Conservation (phyloP, 2,888 invertebrate species). For the Hecatera dysodea region DNA sequence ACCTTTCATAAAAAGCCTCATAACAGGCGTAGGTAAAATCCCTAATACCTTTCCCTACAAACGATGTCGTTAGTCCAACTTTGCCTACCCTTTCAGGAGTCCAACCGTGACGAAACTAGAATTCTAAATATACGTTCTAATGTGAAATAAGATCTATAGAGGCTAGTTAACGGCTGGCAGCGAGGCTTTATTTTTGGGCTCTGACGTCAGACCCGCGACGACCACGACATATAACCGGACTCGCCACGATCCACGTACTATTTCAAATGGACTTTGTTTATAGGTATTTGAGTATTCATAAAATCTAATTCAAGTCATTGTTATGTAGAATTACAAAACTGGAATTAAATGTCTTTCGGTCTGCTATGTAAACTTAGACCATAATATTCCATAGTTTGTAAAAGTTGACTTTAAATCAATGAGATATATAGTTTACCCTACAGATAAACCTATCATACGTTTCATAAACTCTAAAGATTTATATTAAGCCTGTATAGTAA, state of each 20-base stretch:
- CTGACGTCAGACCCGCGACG: conserved; percentile 45
- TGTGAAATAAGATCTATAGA: conserved; percentile 49
- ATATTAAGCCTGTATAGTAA: background rate
- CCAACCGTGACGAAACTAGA: conserved; percentile 34
- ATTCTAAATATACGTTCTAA: conserved; percentile 32
- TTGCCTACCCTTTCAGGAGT: conserved; percentile 11
- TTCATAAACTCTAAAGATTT: too few relatives aligned
- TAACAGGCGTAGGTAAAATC: background rate
- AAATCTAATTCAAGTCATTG: conserved; percentile 7
- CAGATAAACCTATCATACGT: too few relatives aligned
- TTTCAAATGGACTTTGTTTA: conserved; percentile 24
- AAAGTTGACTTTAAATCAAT: too few relatives aligned
- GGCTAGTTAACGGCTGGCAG: conserved; percentile 48
- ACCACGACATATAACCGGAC: conserved; percentile 32
- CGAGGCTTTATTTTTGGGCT: conserved; percentile 48
- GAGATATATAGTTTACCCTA: too few relatives aligned
- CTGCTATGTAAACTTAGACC: background rate
- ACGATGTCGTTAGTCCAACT: conserved; percentile 27
- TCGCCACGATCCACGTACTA: conserved; percentile 15
- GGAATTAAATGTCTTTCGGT: background rate
- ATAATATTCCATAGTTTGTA: background rate
- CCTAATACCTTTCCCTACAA: conserved; percentile 10
- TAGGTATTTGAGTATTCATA: background rate
- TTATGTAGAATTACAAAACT: background rate
- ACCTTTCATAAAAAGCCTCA: too few relatives aligned